These are phyloP conservation scores for Daphoenositta chrysoptera DNA, from an alignment of 2,113 vertebrate species.

Conservation along the genomic window DNA sequence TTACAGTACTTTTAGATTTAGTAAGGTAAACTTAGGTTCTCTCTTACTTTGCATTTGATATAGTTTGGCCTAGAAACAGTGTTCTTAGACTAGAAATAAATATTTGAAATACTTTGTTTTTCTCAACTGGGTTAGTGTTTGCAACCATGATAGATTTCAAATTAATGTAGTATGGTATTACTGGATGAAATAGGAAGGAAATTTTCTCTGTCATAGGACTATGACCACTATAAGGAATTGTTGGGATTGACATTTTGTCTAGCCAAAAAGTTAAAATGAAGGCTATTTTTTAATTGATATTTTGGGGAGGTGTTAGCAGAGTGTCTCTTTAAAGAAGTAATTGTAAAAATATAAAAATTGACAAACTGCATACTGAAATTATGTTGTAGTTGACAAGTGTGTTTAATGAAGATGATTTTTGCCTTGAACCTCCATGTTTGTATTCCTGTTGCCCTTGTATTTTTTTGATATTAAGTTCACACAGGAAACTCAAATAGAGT, in stretches of 20 bases:
- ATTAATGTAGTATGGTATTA: background rate
- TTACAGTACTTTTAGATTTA: background rate
- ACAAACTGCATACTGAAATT: background rate
- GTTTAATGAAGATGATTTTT: background rate
- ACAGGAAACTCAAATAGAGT: background rate
- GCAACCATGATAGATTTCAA: background rate
- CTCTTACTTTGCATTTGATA: background rate
- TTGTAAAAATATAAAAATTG: background rate
- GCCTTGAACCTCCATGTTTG: background rate
- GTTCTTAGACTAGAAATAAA: background rate
- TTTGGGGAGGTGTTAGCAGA: background rate
- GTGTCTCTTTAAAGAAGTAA: background rate
- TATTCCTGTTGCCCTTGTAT: background rate
- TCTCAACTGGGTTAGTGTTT: background rate
- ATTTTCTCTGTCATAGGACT: background rate
- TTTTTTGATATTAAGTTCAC: background rate
- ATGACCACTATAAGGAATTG: background rate
- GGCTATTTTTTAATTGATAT: background rate
- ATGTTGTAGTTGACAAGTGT: background rate
- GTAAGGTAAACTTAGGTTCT: background rate
- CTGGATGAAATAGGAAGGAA: background rate
- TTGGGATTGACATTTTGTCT: background rate
- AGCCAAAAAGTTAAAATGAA: background rate
- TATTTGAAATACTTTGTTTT: background rate
- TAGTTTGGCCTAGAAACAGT: background rate